Conservation (phyloP, 2,888 invertebrate genomes). For the Cerceris rybyensis region DNA sequence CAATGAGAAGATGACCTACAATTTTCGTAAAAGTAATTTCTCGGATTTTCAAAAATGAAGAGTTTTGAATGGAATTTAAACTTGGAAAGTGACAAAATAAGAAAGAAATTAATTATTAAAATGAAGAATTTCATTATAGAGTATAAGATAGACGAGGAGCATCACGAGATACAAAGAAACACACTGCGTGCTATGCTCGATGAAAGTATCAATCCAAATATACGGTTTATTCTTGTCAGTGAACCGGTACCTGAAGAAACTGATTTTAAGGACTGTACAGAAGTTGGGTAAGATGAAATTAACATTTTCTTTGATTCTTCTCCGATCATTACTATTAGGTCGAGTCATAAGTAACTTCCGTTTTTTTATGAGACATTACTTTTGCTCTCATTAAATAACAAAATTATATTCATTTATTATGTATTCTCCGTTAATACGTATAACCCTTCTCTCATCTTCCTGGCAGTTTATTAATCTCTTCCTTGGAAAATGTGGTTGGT, state of each 20-base stretch:
- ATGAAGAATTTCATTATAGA: conserved; percentile 50
- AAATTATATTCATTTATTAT: too few relatives aligned
- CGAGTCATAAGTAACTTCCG: too few relatives aligned
- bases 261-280: conserved; percentile 72
- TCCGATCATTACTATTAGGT: background rate
- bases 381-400: too few relatives aligned
- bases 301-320: background rate
- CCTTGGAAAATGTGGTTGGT: too few relatives aligned
- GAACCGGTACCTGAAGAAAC: conserved; percentile 73
- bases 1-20: conserved; percentile 57
- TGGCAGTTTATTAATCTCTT: too few relatives aligned
- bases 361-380: too few relatives aligned
- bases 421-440: too few relatives aligned
- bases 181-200: conserved; percentile 70
- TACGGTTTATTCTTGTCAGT: conserved; percentile 73
- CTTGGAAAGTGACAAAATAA: too few relatives aligned
- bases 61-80: background rate
- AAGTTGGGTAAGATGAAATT: conserved; percentile 70
- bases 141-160: conserved; percentile 68
- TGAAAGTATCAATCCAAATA: conserved; percentile 62
- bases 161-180: conserved; percentile 64
- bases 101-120: too few relatives aligned
- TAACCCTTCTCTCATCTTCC: too few relatives aligned
- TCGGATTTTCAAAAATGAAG: conserved; percentile 25
- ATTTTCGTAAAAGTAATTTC: conserved; percentile 67